These are phyloP conservation scores for Podotricha telesiphe DNA, from an alignment of 2,888 invertebrate species.

Conservation along the genomic window DNA sequence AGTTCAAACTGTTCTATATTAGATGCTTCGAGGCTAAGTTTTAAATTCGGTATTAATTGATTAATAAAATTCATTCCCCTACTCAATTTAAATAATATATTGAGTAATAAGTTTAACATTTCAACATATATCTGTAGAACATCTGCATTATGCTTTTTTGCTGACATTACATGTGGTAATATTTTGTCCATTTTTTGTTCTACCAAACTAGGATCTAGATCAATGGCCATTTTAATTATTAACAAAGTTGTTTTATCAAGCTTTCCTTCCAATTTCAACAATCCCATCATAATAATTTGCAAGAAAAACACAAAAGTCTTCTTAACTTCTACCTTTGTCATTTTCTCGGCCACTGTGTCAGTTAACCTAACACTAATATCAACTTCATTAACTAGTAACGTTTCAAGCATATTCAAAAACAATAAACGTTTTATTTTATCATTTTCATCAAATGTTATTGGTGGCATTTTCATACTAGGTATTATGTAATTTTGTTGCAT, in stretches of 20 bases:
- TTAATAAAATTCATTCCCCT: constrained; percentile 67
- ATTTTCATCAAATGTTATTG: constrained; percentile 59
- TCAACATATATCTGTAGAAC: constrained; percentile 60
- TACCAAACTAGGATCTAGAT: constrained; percentile 71
- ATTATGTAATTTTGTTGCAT: constrained; percentile 69
- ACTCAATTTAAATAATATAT: constrained; percentile 74
- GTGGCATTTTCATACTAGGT: constrained; percentile 62
- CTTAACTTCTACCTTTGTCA: constrained; percentile 68
- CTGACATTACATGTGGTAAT: constrained; percentile 67
- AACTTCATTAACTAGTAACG: constrained; percentile 65
- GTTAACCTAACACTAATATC: constrained; percentile 70
- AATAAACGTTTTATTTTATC: constrained; percentile 65
- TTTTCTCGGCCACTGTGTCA: constrained; percentile 68
- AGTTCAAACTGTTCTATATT: constrained; percentile 69
- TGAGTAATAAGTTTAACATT: constrained; percentile 68
- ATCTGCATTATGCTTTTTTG: constrained; percentile 60
- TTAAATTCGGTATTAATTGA: constrained; percentile 69
- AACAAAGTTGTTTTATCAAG: constrained; percentile 65
- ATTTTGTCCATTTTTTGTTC: constrained; percentile 68
- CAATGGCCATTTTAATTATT: constrained; percentile 68
- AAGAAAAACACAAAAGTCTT: constrained; percentile 69
- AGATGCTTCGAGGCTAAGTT: constrained; percentile 60
- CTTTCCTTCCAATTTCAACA: constrained; percentile 69
- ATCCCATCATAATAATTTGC: constrained; percentile 68
- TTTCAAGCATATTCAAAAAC: constrained; percentile 69